These are phyloP conservation scores for Exocentrus adspersus DNA, from an alignment of 2,888 invertebrate genomes.

Conservation along the genomic window DNA sequence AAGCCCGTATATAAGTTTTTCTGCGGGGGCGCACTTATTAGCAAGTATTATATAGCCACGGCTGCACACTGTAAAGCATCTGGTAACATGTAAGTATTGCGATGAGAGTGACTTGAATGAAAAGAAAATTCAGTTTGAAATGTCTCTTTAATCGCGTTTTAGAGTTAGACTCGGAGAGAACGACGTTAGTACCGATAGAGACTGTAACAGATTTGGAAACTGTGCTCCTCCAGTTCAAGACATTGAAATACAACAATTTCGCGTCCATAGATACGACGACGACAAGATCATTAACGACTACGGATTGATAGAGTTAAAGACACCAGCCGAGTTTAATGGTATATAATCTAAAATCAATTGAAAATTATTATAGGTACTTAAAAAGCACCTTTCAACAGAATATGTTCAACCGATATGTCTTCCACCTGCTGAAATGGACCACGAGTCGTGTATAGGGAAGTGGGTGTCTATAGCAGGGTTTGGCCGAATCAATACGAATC, in stretches of 20 bases:
- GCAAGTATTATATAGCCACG: constrained; percentile 59
- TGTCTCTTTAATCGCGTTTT: not conserved
- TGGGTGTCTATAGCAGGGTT: not conserved
- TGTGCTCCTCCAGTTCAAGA: constrained; percentile 12
- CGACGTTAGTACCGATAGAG: not conserved
- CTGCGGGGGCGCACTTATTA: constrained; percentile 63
- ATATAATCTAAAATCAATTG: not conserved
- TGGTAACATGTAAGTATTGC: not conserved
- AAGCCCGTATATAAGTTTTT: constrained; percentile 5
- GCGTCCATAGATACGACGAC: not conserved
- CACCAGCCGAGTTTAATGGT: not conserved
- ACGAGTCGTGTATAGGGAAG: not conserved
- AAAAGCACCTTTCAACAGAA: not conserved
- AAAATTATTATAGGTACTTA: not conserved
- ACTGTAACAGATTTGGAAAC: not conserved
- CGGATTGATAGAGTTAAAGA: not conserved
- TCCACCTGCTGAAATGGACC: not conserved
- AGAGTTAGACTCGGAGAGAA: constrained; percentile 7
- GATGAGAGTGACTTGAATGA: too few relatives aligned
- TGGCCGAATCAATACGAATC: not conserved
- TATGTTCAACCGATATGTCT: not conserved
- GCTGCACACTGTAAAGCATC: constrained; percentile 62
- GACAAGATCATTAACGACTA: too few relatives aligned
- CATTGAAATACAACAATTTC: not conserved
- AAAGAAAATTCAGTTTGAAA: too few relatives aligned